Percentiles rank a stretch among this genome's conserved stretches.
These are phyloP conservation scores for Esperia sulphurella DNA, from an alignment of 2,888 invertebrate species.

Conservation along the genomic window DNA sequence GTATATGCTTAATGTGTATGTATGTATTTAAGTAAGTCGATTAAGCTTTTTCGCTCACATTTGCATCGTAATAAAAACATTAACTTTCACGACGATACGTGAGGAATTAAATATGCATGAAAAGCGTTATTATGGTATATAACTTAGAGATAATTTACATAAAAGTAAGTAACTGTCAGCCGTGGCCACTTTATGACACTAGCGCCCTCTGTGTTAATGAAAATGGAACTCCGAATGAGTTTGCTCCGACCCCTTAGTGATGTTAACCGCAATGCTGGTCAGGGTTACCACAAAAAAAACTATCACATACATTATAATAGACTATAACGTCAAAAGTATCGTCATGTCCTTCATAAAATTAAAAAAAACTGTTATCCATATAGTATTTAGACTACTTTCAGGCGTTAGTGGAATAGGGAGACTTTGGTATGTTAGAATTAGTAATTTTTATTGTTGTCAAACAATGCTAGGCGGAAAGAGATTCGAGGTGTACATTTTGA, in stretches of 20 bases:
- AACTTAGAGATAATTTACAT: conserved; percentile 27
- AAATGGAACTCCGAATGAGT: conserved; percentile 35
- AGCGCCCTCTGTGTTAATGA: conserved; percentile 37
- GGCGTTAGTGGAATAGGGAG: no score
- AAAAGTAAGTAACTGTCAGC: conserved; percentile 27
- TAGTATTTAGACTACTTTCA: no score
- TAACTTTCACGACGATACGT: neutral
- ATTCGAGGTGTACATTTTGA: no score
- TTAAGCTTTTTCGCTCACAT: conserved; percentile 8
- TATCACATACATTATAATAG: no score
- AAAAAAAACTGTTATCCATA: no score
- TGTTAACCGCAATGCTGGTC: conserved; percentile 24
- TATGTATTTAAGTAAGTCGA: no score
- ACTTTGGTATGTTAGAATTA: no score
- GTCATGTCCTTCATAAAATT: no score
- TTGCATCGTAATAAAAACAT: conserved; percentile 1
- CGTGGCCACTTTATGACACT: conserved; percentile 35
- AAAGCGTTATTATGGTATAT: conserved; percentile 17
- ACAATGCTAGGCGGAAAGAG: no score
- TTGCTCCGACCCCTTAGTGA: conserved; percentile 21
- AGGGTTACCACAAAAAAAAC: neutral
- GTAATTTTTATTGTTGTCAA: no score
- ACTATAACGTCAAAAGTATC: no score
- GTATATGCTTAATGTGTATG: no score
- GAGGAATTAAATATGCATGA: conserved; percentile 22